These are phyloP conservation scores for Tolmerus cingulatus DNA, from an alignment of 2,888 invertebrate genomes.

Conservation along the genomic window DNA sequence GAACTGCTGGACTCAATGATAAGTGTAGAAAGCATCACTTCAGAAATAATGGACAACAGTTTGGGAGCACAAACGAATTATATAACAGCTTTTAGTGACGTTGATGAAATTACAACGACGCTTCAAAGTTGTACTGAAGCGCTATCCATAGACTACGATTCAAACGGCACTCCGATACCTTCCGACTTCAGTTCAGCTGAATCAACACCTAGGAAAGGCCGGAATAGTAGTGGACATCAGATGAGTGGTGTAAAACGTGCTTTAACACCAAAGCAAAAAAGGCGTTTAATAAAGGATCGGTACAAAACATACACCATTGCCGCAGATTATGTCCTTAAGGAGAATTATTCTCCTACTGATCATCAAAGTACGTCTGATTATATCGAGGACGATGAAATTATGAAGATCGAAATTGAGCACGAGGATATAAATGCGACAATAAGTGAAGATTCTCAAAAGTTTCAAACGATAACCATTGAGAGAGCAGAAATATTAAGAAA, in stretches of 20 bases:
- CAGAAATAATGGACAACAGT: conserved; percentile 73
- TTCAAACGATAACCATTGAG: conserved; percentile 33
- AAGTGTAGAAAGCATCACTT: conserved; percentile 84
- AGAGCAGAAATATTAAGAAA: not conserved
- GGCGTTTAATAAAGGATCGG: conserved; percentile 78
- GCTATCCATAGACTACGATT: conserved; percentile 61
- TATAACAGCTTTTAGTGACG: conserved; percentile 68
- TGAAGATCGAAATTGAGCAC: conserved; percentile 59
- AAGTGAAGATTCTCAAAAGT: not conserved
- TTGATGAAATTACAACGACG: conserved; percentile 68
- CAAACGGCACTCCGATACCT: conserved; percentile 70
- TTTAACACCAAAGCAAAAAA: conserved; percentile 79
- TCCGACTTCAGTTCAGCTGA: conserved; percentile 79
- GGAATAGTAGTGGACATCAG: conserved; percentile 51
- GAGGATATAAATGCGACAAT: not conserved
- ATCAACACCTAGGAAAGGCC: conserved; percentile 75
- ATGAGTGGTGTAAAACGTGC: conserved; percentile 54
- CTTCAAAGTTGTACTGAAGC: conserved; percentile 67
- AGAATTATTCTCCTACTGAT: conserved; percentile 51
- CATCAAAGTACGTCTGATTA: conserved; percentile 48
- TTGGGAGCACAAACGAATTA: conserved; percentile 61
- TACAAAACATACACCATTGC: conserved; percentile 85
- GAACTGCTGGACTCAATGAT: conserved; percentile 80
- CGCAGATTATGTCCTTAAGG: conserved; percentile 65
- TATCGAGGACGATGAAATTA: conserved; percentile 62